phyloP scores from a whole-genome alignment of 2,113 vertebrate species.

The Cisticola juncidis region DNA sequence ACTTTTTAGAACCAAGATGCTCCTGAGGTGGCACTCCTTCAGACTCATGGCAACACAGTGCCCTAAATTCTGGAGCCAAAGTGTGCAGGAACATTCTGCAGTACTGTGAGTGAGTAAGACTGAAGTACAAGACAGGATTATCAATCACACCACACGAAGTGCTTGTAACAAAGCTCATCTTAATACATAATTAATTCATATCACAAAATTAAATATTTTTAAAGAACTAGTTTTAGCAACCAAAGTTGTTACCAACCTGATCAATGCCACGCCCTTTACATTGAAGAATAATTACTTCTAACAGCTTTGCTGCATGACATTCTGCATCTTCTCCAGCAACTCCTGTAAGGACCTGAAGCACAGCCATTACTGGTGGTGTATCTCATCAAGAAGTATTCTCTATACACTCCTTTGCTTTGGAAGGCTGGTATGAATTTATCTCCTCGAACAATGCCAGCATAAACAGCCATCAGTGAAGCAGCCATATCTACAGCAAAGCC shows the following conservation, averaged over 20 bases:
- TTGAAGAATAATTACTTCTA: slow-evolving; percentile 96
- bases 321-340: slow-evolving; percentile 98
- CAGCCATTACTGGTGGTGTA: neutral
- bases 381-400: neutral
- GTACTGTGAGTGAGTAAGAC: neutral
- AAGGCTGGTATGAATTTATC: neutral
- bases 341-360: slow-evolving; percentile 89
- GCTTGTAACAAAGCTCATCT: fast-evolving
- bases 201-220: neutral
- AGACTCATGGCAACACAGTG: neutral
- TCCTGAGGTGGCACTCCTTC: neutral
- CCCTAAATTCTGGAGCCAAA: neutral
- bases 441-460: neutral
- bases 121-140: neutral
- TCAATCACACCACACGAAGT: neutral
- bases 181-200: neutral
- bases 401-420: neutral
- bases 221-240: neutral
- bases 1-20: neutral
- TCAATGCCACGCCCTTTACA: slow-evolving; percentile 98
- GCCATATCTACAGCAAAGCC: neutral
- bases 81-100: neutral
- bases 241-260: slow-evolving; percentile 80
- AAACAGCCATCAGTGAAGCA: neutral
- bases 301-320: slow-evolving; percentile 94